Evolutionary conservation across 2,888 invertebrate species (phyloP), one percentile per base, ranked within the genome.

Genomic region (Osedax fenrisi): DNA sequence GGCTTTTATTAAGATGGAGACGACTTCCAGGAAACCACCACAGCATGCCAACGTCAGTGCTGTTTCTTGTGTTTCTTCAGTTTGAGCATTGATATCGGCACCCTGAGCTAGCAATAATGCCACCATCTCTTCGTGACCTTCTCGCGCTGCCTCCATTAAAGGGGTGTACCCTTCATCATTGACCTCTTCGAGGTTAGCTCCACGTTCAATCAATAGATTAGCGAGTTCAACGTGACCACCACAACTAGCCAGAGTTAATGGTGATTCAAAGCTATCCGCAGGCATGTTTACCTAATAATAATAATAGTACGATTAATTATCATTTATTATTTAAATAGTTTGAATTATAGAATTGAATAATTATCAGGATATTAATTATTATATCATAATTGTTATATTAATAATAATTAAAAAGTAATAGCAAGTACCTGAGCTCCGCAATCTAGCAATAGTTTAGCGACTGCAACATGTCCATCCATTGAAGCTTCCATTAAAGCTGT

Each of bases 111-210:
- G 87, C 74, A 98, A 88, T 74, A 96, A 87, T 66, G 93, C 92
- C 5, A 97, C 96, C 92, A 97, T 95, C 86, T 95, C 94, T 84
- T 95, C 94, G 85, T 98, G 97, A 74, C 97, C 97, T 86, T 98
- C 97, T 70, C 97, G 87, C 0, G 96, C 94, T 67, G 97, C 97
- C 87, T 98, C 98, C 97, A 98, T 98, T 77, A 98, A 87, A 23
- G 98, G 97, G 27, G 97, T 98, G 86, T 97, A 98, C 26, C 97
- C 96, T 87, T 98, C 97, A 85, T 98, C 97, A 86, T 98, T 98
- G 76, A 94, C 94, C 87, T 96, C 96, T 86, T 98, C 98, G 81
- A 98, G 92, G 86, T 95, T 95, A 76, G 98, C 98, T 78, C 97
- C 97, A 76, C 95, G 89, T 84, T 96, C 96, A 79, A 98, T 90